phyloP scores from a whole-genome alignment of 2,797 vertebrate species.

The Anguilla megastoma region DNA sequence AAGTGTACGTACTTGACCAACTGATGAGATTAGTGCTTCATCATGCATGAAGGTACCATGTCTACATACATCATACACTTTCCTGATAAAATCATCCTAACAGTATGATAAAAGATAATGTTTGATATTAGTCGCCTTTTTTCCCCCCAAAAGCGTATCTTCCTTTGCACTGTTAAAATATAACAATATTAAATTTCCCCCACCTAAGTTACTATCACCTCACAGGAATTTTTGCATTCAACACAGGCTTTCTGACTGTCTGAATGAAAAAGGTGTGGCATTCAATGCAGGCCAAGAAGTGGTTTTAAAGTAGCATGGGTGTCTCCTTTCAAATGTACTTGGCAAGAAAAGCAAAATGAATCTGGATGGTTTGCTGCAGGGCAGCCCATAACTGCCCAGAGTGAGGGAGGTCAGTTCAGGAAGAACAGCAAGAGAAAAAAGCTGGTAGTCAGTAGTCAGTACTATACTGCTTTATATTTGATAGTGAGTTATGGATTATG shows the following conservation, averaged over 20 bases:
- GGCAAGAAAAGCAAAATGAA: not conserved
- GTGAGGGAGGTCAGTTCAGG: not conserved
- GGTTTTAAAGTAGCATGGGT: not conserved
- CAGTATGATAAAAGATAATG: not conserved
- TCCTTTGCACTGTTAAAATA: not conserved
- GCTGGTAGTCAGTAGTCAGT: not conserved
- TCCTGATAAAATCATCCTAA: not conserved
- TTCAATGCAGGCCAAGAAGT: not conserved
- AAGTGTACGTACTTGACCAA: not conserved
- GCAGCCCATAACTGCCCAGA: not conserved
- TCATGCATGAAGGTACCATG: not conserved
- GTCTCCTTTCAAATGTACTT: not conserved
- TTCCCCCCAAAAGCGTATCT: not conserved
- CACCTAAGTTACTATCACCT: not conserved
- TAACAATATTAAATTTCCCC: not conserved
- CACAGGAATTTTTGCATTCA: not conserved
- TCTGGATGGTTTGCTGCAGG: not conserved
- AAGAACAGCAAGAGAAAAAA: not conserved
- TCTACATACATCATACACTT: too few relatives aligned
- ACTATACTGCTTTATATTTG: not conserved
- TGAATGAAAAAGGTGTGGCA: not conserved
- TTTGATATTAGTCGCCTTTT: not conserved
- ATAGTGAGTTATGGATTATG: not conserved
- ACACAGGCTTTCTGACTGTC: not conserved
- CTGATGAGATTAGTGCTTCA: not conserved